These are phyloP conservation scores for Hydra vulgaris DNA, from an alignment of 30 jellyfish, hydroid and myxozoan genomes.

Conservation along the genomic window DNA sequence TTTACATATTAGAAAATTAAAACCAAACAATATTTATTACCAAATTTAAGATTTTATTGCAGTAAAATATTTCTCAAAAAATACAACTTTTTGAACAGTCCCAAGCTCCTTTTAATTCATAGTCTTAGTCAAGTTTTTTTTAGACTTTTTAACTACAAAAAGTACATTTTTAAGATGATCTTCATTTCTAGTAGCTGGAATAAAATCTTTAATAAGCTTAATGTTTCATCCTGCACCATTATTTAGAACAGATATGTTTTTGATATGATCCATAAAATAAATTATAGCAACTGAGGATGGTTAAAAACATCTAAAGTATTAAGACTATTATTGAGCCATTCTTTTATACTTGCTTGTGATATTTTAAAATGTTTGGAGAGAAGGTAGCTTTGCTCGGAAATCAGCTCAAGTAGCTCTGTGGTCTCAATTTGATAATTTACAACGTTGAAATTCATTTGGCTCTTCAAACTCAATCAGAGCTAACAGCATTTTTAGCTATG, in stretches of 20 bases:
- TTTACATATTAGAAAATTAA: not conserved
- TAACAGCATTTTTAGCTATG: not conserved
- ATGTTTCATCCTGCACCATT: not conserved
- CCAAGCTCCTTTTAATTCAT: not conserved
- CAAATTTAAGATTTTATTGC: not conserved
- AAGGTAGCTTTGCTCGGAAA: not conserved
- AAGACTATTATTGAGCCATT: not conserved
- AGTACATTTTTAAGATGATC: not conserved
- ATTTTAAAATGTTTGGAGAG: not conserved
- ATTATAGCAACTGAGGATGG: not conserved
- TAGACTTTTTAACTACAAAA: not conserved
- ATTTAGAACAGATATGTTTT: not conserved
- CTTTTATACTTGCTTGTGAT: not conserved
- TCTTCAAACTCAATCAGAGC: not conserved
- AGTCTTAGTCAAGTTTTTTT: not conserved
- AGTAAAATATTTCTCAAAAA: not conserved
- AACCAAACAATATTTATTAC: not conserved
- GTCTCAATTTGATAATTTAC: not conserved
- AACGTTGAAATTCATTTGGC: not conserved
- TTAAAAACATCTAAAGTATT: not conserved
- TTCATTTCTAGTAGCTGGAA: not conserved
- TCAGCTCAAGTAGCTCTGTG: not conserved
- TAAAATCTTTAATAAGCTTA: not conserved
- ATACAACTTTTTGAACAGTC: not conserved
- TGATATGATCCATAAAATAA: not conserved